Percentiles rank a stretch among this genome's conserved stretches.
Conservation (phyloP, 2,113 vertebrate genomes). For the Erythrocercus mccallii region DNA sequence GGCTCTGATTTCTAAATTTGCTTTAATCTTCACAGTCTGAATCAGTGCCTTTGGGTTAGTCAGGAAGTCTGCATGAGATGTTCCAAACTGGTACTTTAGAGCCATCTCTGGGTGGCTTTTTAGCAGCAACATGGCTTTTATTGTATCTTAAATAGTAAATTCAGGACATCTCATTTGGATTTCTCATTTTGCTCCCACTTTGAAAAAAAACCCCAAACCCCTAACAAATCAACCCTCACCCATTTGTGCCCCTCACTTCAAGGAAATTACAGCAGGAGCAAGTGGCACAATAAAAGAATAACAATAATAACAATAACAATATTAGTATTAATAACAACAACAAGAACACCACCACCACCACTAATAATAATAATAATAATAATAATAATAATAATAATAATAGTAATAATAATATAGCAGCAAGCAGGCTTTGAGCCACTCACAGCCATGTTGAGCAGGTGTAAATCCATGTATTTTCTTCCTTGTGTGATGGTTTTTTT, state of each 20-base stretch:
- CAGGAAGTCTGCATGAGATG: neutral
- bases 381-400: neutral
- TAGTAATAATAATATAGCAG: neutral
- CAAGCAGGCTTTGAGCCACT: neutral
- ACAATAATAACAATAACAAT: neutral
- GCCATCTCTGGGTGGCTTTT: conserved; percentile 18
- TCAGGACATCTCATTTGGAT: neutral
- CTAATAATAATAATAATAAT: accelerated
- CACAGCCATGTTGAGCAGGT: neutral
- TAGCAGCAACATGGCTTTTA: neutral
- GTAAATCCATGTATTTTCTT: neutral
- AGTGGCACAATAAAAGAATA: neutral
- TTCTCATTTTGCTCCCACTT: neutral
- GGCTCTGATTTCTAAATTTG: neutral
- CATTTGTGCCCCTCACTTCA: neutral
- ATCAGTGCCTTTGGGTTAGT: neutral
- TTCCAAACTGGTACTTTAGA: conserved; percentile 8
- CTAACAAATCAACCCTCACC: neutral
- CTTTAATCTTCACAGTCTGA: neutral
- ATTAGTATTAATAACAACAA: no score
- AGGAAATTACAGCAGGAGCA: neutral
- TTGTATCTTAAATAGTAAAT: neutral
- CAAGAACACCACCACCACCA: neutral
- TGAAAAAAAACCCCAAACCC: accelerated
- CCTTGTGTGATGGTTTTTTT: neutral